A percentile compares a stretch with the other conserved stretches of the same genome.
phyloP scores from a whole-genome alignment of 2,888 invertebrate species.

The Alloscopus bannaensis region DNA sequence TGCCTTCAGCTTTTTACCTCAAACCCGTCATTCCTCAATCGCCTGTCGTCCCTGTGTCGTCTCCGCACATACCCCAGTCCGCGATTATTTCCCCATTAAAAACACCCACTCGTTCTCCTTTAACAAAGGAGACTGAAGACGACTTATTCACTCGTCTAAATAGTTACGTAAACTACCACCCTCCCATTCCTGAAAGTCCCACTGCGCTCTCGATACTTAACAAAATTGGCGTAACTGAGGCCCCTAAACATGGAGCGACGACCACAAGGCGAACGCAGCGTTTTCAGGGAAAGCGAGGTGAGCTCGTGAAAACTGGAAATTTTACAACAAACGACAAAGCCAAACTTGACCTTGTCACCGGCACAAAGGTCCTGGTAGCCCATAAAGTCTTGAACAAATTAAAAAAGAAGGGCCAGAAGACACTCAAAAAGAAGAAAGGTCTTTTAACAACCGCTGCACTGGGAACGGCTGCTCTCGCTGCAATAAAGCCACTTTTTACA shows the following conservation, averaged over 20 bases:
- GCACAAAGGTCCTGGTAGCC: no score
- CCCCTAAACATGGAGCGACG: constrained; percentile 37
- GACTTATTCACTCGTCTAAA: constrained; percentile 28
- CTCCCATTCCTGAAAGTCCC: constrained; percentile 5
- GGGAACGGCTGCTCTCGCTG: constrained; percentile 15
- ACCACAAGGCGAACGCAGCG: background rate
- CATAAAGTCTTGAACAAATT: constrained; percentile 52
- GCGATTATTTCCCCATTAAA: background rate
- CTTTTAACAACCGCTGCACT: constrained; percentile 11
- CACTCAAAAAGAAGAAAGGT: constrained; percentile 31
- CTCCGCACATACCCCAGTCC: no score
- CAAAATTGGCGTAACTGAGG: constrained; percentile 16
- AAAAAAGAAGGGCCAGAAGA: constrained; percentile 45
- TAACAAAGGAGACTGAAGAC: constrained; percentile 31
- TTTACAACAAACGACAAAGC: no score
- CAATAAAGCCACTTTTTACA: constrained; percentile 26
- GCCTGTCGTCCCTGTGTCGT: no score
- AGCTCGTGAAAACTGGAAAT: no score
- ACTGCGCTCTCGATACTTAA: constrained; percentile 1
- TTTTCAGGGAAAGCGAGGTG: constrained; percentile 10
- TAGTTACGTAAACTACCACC: constrained; percentile 41
- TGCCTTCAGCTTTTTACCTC: background rate
- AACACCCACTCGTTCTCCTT: constrained; percentile 8
- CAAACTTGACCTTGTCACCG: no score
- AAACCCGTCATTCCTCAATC: no score